Percentiles rank a stretch among this genome's conserved stretches.
phyloP scores from a whole-genome alignment of 2,113 vertebrate genomes.

The Notothenia coriiceps region DNA sequence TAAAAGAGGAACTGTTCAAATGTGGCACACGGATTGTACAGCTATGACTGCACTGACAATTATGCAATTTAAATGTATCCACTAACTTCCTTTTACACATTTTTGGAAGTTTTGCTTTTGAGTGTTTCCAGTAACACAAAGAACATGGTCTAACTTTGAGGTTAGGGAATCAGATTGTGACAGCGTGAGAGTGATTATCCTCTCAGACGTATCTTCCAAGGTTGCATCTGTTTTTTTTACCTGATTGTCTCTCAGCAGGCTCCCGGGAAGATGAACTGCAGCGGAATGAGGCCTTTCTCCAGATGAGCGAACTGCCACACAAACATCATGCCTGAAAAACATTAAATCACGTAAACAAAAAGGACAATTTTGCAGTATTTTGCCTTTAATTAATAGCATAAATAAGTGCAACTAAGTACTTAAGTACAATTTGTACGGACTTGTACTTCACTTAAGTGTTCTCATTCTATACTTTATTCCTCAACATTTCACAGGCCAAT shows the following conservation, averaged over 20 bases:
- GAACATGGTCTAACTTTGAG: neutral
- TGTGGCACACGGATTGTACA: neutral
- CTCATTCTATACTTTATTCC: neutral
- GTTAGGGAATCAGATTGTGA: neutral
- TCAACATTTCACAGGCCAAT: neutral
- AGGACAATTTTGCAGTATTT: neutral
- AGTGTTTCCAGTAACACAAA: slow-evolving; percentile 57
- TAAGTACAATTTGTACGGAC: neutral
- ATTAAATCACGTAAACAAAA: neutral
- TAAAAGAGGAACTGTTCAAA: slow-evolving; percentile 47
- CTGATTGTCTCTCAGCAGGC: slow-evolving; percentile 20
- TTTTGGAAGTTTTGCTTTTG: slow-evolving; percentile 62
- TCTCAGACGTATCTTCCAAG: slow-evolving; percentile 1
- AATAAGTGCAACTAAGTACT: neutral
- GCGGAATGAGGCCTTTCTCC: neutral
- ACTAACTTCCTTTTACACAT: slow-evolving; percentile 69
- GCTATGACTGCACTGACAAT: neutral
- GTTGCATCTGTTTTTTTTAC: slow-evolving; percentile 35
- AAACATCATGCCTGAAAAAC: slow-evolving; percentile 47
- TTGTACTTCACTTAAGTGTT: neutral
- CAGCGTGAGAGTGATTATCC: neutral
- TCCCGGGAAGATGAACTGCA: neutral
- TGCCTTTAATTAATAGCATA: neutral
- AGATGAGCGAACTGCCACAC: neutral
- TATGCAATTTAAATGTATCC: slow-evolving; percentile 16